Conservation (phyloP, 1,140 invertebrate species). For the Caerostris darwini region DNA sequence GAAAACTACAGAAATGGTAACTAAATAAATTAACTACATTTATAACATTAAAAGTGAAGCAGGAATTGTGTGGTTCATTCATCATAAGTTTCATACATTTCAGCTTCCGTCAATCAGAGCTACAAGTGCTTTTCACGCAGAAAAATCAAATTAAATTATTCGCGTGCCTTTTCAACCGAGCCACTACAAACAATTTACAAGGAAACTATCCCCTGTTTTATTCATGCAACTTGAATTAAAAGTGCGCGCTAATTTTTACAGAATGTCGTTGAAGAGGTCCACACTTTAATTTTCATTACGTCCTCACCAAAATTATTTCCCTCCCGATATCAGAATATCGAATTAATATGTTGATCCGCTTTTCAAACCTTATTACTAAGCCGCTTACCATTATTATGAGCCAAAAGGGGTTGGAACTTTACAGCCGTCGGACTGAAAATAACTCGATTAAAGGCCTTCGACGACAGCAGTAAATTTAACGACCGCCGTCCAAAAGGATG, state of each 20-base stretch:
- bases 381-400: slow-evolving; percentile 41
- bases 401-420: slow-evolving; percentile 31
- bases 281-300: slow-evolving; percentile 44
- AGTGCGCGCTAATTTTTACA: not conserved
- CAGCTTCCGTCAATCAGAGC: not conserved
- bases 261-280: not conserved
- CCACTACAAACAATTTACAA: not conserved
- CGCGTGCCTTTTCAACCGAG: not conserved
- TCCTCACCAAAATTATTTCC: not conserved
- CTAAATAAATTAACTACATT: not conserved
- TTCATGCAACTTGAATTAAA: not conserved
- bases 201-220: not conserved
- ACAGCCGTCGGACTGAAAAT: slow-evolving; percentile 29
- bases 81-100: not conserved
- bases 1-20: not conserved
- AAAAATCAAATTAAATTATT: slow-evolving; percentile 1
- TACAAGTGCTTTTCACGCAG: not conserved
- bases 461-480: slow-evolving; percentile 62
- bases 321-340: slow-evolving; percentile 39
- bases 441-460: slow-evolving; percentile 69
- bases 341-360: slow-evolving; percentile 49
- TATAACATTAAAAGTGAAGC: not conserved
- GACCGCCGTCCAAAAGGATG: slow-evolving; percentile 29
- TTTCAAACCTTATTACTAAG: slow-evolving; percentile 52
- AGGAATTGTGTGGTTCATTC: not conserved